Evolutionary conservation across 2,113 vertebrate species (phyloP).

Genomic region (Otocyon megalotis): DNA sequence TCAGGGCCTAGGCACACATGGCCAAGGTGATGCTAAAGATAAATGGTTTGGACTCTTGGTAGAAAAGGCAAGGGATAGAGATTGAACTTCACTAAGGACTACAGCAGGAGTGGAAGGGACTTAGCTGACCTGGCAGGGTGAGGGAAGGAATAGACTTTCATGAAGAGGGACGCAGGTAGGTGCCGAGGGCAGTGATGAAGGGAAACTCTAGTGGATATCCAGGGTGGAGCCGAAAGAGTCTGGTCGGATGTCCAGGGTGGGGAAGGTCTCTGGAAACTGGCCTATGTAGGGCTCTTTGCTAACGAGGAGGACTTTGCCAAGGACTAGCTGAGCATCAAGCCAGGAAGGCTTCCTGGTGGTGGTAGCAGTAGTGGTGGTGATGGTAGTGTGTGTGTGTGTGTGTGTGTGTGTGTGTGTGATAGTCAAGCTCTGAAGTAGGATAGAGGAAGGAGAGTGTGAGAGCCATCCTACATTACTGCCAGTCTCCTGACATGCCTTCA

Average conservation of each 20-base stretch:
- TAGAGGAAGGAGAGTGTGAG: background rate
- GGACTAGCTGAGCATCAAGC: background rate
- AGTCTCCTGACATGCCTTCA: background rate
- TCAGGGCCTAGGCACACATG: background rate
- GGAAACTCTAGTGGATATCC: background rate
- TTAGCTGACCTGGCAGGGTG: background rate
- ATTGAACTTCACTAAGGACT: background rate
- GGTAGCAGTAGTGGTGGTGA: background rate
- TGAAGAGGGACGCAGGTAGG: background rate
- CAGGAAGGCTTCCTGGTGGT: background rate
- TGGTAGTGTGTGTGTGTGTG: background rate
- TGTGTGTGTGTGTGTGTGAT: background rate
- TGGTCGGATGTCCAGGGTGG: too few species aligned
- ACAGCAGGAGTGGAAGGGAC: background rate
- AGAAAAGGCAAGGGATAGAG: background rate
- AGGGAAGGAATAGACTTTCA: background rate
- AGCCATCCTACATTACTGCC: background rate
- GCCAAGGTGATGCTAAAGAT: background rate
- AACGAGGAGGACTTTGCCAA: background rate
- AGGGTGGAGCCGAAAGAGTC: background rate
- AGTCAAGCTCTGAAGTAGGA: background rate
- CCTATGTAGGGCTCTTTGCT: background rate
- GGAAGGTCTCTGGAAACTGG: background rate
- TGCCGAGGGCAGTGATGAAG: background rate
- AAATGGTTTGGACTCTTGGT: background rate